These are phyloP conservation scores for Nannoperca obscura DNA, from an alignment of 2,797 vertebrate genomes.

Conservation along the genomic window DNA sequence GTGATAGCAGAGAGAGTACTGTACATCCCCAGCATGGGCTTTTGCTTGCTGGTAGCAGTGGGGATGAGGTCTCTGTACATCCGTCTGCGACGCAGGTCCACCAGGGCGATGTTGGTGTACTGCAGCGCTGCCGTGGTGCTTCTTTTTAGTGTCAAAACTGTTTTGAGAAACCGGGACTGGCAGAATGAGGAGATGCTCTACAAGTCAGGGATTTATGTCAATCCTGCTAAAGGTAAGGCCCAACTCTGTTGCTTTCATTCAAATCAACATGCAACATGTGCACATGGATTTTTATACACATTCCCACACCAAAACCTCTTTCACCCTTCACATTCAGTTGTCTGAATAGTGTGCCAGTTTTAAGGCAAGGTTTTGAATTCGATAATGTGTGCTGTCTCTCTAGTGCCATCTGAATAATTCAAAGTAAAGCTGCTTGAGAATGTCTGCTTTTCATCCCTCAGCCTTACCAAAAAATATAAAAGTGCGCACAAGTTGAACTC, in stretches of 20 bases:
- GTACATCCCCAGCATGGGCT: slow-evolving; percentile 99
- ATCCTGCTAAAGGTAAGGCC: slow-evolving; percentile 97
- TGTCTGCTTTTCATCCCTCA: slow-evolving; percentile 40
- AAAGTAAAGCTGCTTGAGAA: slow-evolving; percentile 50
- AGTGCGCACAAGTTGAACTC: slow-evolving; percentile 23
- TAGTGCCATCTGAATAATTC: slow-evolving; percentile 56
- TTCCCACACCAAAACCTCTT: neutral
- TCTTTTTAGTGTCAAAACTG: slow-evolving; percentile 94
- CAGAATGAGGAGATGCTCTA: slow-evolving; percentile 99
- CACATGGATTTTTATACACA: neutral
- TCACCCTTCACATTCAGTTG: neutral
- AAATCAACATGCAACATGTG: neutral
- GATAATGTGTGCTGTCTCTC: slow-evolving; percentile 22
- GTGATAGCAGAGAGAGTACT: slow-evolving; percentile 98
- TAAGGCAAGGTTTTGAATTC: slow-evolving; percentile 19
- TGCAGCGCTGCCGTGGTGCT: slow-evolving; percentile 90
- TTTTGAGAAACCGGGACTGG: slow-evolving; percentile 97
- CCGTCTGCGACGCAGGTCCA: slow-evolving; percentile 87
- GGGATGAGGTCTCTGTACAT: slow-evolving; percentile 92
- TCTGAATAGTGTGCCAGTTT: slow-evolving; percentile 15
- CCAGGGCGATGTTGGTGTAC: slow-evolving; percentile 90
- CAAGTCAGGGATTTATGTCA: slow-evolving; percentile 98
- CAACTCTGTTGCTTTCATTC: neutral
- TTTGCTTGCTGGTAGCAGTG: slow-evolving; percentile 95
- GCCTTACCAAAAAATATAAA: slow-evolving; percentile 22